Conservation (phyloP, 2,797 vertebrate species). For the Phyllotis vaccarum region DNA sequence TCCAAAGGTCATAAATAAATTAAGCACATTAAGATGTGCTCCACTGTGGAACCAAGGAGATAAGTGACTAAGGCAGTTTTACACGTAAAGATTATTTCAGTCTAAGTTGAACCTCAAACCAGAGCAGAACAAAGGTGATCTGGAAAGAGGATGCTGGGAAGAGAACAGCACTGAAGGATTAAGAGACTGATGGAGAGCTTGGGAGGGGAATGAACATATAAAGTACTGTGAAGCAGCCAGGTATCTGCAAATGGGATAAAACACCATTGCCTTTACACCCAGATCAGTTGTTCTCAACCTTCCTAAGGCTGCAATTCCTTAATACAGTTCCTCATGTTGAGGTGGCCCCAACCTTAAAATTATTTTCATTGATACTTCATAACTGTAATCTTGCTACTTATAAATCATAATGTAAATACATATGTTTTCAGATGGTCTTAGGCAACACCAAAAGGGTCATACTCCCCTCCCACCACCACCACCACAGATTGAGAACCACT, state of each 20-base stretch:
- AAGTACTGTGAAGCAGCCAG: background rate
- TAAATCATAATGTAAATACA: background rate
- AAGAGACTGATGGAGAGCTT: background rate
- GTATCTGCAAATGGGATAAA: background rate
- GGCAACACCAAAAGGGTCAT: background rate
- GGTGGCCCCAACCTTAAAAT: background rate
- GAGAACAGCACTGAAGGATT: background rate
- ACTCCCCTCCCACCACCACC: too few species aligned
- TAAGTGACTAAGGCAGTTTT: background rate
- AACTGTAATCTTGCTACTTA: background rate
- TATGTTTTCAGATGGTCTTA: background rate
- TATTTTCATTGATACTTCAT: background rate
- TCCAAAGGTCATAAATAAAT: constrained; percentile 59
- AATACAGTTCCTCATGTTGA: too few species aligned
- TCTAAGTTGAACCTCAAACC: background rate
- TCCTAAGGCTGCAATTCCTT: background rate
- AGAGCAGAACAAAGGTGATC: background rate
- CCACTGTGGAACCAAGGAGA: background rate
- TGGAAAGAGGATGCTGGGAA: background rate
- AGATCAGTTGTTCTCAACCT: background rate
- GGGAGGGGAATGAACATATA: background rate
- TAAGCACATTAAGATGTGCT: background rate
- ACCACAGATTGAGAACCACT: background rate
- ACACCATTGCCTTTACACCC: background rate
- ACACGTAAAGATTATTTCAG: background rate